Percentiles rank a stretch among this genome's conserved stretches.
Conservation (phyloP, 2,888 invertebrate species). For the Pandemis heparana region DNA sequence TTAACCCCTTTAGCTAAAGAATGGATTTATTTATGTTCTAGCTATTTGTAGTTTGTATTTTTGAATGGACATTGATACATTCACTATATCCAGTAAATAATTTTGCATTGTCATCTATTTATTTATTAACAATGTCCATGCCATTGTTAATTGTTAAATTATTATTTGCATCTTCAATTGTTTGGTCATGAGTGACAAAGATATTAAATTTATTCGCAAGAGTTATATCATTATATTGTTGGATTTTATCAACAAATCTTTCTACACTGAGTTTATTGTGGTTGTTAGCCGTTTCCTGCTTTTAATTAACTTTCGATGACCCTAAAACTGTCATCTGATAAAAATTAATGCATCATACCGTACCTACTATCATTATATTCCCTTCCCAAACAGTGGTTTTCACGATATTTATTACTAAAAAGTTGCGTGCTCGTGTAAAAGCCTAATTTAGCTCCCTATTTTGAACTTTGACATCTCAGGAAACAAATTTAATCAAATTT, state of each 20-base stretch:
- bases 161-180: conserved; percentile 1
- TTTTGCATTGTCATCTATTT: conserved; percentile 28
- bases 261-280: background rate
- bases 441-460: conserved; percentile 52
- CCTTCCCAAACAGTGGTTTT: conserved; percentile 25
- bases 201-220: background rate
- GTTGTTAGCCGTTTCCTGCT: background rate
- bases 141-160: conserved; percentile 33
- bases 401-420: conserved; percentile 13
- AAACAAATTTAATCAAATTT: conserved; percentile 9
- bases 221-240: background rate
- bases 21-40: conserved; percentile 47
- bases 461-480: conserved; percentile 64
- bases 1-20: conserved; percentile 60
- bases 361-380: conserved; percentile 15
- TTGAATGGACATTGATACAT: conserved; percentile 40
- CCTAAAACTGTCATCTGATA: conserved; percentile 17
- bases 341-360: conserved; percentile 16
- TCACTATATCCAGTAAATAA: conserved; percentile 33
- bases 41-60: conserved; percentile 48
- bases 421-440: conserved; percentile 16
- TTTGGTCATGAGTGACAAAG: background rate
- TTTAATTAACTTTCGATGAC: conserved; percentile 22
- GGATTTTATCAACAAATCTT: background rate
- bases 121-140: conserved; percentile 11